A percentile compares a stretch with the other conserved stretches of the same genome.
Evolutionary conservation across 2,113 vertebrate genomes (phyloP).

Genomic region (Butorides virescens): DNA sequence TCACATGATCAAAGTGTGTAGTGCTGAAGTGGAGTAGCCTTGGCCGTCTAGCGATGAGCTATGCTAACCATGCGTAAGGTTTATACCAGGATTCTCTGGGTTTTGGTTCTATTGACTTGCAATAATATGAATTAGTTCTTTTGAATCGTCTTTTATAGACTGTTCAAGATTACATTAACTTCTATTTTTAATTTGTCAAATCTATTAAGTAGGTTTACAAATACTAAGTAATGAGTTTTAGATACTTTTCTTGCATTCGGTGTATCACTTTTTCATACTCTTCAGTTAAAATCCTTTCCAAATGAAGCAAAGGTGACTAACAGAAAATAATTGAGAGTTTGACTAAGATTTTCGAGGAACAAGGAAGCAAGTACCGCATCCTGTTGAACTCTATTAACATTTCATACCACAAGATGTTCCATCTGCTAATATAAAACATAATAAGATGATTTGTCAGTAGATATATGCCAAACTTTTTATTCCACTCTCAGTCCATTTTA

Average conservation of each 20-base stretch:
- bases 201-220: background rate
- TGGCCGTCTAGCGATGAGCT: background rate
- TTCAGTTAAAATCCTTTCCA: slow-evolving; percentile 1
- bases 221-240: background rate
- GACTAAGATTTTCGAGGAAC: slow-evolving; percentile 28
- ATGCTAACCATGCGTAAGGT: background rate
- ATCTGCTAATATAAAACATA: slow-evolving; percentile 63
- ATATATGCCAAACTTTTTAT: slow-evolving; percentile 68
- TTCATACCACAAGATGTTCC: slow-evolving; percentile 54
- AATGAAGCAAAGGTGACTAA: slow-evolving; percentile 4
- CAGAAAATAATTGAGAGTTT: slow-evolving; percentile 25
- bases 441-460: slow-evolving; percentile 73
- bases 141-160: background rate
- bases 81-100: background rate
- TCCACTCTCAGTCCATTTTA: slow-evolving; percentile 68
- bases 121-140: background rate
- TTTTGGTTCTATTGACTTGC: background rate
- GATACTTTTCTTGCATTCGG: background rate
- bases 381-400: slow-evolving; percentile 62
- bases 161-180: background rate
- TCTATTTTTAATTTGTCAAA: background rate
- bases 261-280: background rate
- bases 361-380: slow-evolving; percentile 29
- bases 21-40: background rate
- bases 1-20: background rate